phyloP scores from a whole-genome alignment of 2,797 vertebrate genomes.

The Kryptolebias ocellatus region DNA sequence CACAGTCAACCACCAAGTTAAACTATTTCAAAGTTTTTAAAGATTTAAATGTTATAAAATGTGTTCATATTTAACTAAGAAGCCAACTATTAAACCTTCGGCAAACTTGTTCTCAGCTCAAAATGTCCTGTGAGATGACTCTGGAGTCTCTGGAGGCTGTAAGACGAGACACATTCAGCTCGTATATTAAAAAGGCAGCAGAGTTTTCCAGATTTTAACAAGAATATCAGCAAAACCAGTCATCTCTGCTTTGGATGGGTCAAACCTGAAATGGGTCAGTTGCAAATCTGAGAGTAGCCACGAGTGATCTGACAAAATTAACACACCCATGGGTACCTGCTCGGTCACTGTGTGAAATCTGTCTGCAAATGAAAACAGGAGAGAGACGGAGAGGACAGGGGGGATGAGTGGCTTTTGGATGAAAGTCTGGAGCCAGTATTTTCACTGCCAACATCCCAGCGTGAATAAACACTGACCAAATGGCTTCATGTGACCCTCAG shows the following conservation, averaged over 20 bases:
- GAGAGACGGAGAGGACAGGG: neutral
- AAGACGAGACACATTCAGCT: constrained; percentile 5
- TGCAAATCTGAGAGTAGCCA: constrained; percentile 32
- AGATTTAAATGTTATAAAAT: neutral
- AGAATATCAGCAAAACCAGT: constrained; percentile 15
- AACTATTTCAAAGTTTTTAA: neutral
- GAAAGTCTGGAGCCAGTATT: constrained; percentile 21
- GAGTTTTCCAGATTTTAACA: constrained; percentile 14
- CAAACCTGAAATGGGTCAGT: constrained; percentile 28
- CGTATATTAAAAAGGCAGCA: neutral
- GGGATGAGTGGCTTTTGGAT: constrained; percentile 18
- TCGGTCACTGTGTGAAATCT: constrained; percentile 21
- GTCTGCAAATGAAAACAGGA: constrained; percentile 29
- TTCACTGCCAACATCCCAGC: constrained; percentile 49
- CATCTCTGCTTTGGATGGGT: neutral
- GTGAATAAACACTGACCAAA: constrained; percentile 56
- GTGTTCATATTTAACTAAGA: no score
- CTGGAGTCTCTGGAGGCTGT: neutral
- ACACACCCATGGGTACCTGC: constrained; percentile 23
- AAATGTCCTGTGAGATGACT: neutral
- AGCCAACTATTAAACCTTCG: neutral
- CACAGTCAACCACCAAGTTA: neutral
- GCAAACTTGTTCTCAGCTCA: neutral
- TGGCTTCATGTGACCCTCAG: constrained; percentile 33
- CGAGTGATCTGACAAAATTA: constrained; percentile 37